Evolutionary conservation across 2,113 vertebrate genomes (phyloP).

Genomic region (Melanocharis versteri): DNA sequence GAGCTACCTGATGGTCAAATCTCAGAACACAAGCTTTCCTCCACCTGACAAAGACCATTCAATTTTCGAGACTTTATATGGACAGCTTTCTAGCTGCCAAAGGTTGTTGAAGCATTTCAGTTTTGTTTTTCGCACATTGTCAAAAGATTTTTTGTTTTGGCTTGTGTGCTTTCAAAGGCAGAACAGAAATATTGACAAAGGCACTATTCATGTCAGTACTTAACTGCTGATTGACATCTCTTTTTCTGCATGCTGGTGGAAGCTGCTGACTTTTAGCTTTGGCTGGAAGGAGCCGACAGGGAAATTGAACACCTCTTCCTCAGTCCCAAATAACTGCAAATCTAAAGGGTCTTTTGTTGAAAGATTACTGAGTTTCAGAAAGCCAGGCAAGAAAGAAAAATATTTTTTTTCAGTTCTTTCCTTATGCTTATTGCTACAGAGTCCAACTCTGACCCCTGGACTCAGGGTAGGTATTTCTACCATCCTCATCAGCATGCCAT

Average conservation of each 20-base stretch:
- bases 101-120: background rate
- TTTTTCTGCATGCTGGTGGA: background rate
- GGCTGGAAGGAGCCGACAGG: background rate
- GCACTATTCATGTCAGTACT: slow-evolving; percentile 21
- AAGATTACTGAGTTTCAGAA: background rate
- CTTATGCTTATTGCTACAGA: background rate
- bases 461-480: background rate
- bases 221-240: background rate
- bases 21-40: background rate
- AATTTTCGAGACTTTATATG: background rate
- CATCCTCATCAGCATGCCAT: background rate
- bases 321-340: background rate
- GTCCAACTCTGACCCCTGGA: background rate
- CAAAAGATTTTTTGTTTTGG: slow-evolving; percentile 50
- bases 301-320: slow-evolving; percentile 12
- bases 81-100: background rate
- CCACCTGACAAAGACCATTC: background rate
- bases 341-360: background rate
- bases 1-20: background rate
- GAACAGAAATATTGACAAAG: slow-evolving; percentile 37
- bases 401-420: background rate
- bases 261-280: background rate
- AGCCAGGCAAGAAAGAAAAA: background rate
- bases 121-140: slow-evolving; percentile 29
- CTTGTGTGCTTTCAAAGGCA: slow-evolving; percentile 1